A percentile compares a stretch with the other conserved stretches of the same genome.
These are phyloP conservation scores for Myopa tessellatipennis DNA, from an alignment of 2,888 invertebrate genomes.

Conservation along the genomic window DNA sequence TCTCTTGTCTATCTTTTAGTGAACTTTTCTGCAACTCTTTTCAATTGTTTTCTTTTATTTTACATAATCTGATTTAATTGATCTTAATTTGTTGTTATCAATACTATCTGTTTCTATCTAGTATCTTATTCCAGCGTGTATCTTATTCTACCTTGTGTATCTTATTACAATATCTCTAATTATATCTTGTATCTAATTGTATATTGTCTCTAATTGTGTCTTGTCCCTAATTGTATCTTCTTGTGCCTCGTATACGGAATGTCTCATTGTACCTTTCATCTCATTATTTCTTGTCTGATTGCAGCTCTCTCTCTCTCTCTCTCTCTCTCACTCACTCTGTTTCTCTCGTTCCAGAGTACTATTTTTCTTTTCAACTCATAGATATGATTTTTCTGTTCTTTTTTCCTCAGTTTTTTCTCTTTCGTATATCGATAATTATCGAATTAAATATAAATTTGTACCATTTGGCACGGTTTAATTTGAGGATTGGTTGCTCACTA, in stretches of 20 bases:
- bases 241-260: no score
- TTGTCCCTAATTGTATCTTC: no score
- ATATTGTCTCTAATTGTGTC: no score
- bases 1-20: neutral
- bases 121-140: neutral
- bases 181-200: no score
- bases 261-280: no score
- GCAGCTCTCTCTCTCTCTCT: no score
- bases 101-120: slow-evolving; percentile 8
- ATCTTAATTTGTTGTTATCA: slow-evolving; percentile 36
- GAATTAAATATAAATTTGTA: slow-evolving; percentile 28
- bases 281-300: no score
- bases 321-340: neutral
- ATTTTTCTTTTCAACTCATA: no score
- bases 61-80: slow-evolving; percentile 35
- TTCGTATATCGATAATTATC: slow-evolving; percentile 35
- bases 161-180: no score
- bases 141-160: neutral
- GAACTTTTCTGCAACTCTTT: neutral
- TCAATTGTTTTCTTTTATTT: neutral
- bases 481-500: neutral
- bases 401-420: neutral
- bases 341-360: neutral
- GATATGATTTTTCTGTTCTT: neutral
- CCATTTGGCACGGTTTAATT: slow-evolving; percentile 28